Conservation (phyloP, 2,888 invertebrate genomes). For the Eretmocerus hayati region DNA sequence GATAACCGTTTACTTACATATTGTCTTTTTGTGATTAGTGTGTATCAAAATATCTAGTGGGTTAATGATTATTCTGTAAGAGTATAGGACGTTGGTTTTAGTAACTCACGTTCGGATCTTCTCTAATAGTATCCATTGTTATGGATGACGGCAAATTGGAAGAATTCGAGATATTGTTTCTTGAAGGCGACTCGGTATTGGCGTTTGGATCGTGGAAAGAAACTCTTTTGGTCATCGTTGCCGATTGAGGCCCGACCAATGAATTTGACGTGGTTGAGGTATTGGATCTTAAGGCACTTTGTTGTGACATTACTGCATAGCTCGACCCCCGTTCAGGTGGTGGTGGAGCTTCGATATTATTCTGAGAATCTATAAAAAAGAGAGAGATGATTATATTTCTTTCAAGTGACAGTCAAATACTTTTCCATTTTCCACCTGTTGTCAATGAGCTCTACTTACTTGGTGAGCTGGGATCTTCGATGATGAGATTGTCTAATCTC, state of each 20-base stretch:
- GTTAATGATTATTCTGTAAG: not conserved
- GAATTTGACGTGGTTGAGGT: conserved; percentile 41
- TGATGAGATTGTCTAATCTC: conserved; percentile 42
- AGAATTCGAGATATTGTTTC: conserved; percentile 42
- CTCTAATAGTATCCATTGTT: conserved; percentile 55
- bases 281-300: conserved; percentile 48
- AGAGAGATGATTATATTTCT: not conserved
- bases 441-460: no score
- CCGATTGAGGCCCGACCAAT: conserved; percentile 33
- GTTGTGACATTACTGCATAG: conserved; percentile 75
- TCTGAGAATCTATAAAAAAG: conserved; percentile 33
- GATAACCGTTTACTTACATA: conserved; percentile 30
- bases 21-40: conserved; percentile 10
- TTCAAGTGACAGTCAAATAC: no score
- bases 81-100: not conserved
- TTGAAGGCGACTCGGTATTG: conserved; percentile 34
- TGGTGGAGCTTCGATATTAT: conserved; percentile 51
- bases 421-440: no score
- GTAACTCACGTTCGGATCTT: conserved; percentile 74
- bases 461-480: conserved; percentile 41
- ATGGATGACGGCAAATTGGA: conserved; percentile 42
- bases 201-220: conserved; percentile 63
- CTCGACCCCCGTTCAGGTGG: conserved; percentile 87
- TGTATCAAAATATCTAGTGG: conserved; percentile 1
- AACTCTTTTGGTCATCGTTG: conserved; percentile 57